A percentile compares a stretch with the other conserved stretches of the same genome.
These are phyloP conservation scores for Aeoliscus strigatus DNA, from an alignment of 2,797 vertebrate genomes.

Conservation along the genomic window DNA sequence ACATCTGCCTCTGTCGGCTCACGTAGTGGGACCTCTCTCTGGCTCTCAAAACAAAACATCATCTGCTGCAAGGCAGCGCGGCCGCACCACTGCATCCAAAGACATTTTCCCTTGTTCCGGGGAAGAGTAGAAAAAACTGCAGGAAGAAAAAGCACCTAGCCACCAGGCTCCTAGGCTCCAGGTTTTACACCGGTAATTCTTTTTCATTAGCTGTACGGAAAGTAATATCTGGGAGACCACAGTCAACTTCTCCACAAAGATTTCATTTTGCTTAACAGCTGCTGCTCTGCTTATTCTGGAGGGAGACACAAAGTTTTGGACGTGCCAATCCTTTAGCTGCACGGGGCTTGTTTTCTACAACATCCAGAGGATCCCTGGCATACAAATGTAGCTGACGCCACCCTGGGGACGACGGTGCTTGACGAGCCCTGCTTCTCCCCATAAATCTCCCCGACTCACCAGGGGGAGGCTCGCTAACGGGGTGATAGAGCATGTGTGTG, in stretches of 20 bases:
- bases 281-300: slow-evolving; percentile 34
- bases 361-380: slow-evolving; percentile 55
- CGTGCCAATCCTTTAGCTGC: slow-evolving; percentile 46
- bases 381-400: slow-evolving; percentile 68
- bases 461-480: slow-evolving; percentile 44
- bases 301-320: slow-evolving; percentile 47
- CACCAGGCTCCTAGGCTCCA: slow-evolving; percentile 5
- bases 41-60: slow-evolving; percentile 38
- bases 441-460: slow-evolving; percentile 73
- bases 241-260: slow-evolving; percentile 39
- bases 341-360: slow-evolving; percentile 53
- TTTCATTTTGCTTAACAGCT: slow-evolving; percentile 50
- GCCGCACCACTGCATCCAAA: slow-evolving; percentile 23
- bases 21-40: slow-evolving; percentile 36
- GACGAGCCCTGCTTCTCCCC: slow-evolving; percentile 63
- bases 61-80: slow-evolving; percentile 22
- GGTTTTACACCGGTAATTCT: slow-evolving; percentile 28
- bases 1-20: slow-evolving; percentile 45
- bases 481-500: slow-evolving; percentile 36
- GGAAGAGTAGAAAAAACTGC: slow-evolving; percentile 2
- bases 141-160: slow-evolving; percentile 1
- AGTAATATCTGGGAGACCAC: slow-evolving; percentile 49
- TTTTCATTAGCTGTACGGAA: slow-evolving; percentile 49
- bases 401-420: slow-evolving; percentile 49
- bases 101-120: slow-evolving; percentile 26